A percentile compares a stretch with the other conserved stretches of the same genome.
phyloP scores from a whole-genome alignment of 2,797 vertebrate species.

The Loris lydekkerianus region DNA sequence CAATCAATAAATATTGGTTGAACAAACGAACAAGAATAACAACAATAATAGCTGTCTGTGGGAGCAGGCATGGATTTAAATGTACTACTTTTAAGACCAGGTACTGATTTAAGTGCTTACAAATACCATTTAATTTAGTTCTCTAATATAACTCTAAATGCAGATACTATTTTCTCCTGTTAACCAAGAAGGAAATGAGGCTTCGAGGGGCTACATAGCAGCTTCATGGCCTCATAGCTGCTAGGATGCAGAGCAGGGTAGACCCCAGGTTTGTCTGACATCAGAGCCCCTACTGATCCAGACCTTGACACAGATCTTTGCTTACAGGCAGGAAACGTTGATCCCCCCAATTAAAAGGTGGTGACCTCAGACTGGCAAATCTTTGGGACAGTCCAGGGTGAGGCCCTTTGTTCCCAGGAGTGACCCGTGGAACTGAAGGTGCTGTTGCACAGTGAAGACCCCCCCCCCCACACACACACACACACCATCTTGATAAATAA shows the following conservation, averaged over 20 bases:
- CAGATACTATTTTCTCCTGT: background rate
- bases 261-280: background rate
- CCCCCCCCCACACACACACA: background rate
- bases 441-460: background rate
- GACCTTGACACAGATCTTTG: background rate
- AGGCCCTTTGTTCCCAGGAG: background rate
- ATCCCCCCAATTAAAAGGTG: background rate
- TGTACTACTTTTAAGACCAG: background rate
- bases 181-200: constrained; percentile 60
- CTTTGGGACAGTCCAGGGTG: background rate
- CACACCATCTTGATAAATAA: background rate
- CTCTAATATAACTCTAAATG: background rate
- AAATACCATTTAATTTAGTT: constrained; percentile 41
- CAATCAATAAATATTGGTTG: background rate
- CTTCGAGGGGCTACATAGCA: background rate
- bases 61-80: background rate
- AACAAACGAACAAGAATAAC: background rate
- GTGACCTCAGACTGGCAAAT: background rate
- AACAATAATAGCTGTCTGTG: background rate
- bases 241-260: background rate
- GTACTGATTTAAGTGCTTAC: constrained; percentile 8
- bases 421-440: background rate
- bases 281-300: background rate
- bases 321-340: background rate
- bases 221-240: background rate